Base-by-base conservation (phyloP, 1,140 invertebrate genomes). In the Drosophila neocordata region DNA sequence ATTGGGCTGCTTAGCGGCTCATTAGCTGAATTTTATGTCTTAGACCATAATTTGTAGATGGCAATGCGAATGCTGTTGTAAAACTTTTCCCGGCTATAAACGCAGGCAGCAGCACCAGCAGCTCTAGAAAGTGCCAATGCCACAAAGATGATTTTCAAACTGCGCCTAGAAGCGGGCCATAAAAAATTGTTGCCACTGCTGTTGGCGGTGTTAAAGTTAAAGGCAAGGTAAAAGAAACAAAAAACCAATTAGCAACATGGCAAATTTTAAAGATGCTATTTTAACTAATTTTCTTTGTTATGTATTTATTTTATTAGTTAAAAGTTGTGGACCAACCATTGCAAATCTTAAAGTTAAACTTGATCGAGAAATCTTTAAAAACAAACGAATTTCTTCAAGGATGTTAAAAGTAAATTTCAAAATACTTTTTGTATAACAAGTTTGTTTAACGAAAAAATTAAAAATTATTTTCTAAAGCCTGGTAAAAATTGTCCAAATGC, bases 21-120 rank as follows among this genome's bases (percentile, higher is more conserved):
- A 79, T 79, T 73, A 77, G 77, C 69, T 60, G 58, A 77, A 73
- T 77, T 77, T 77, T 71, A 77, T 77, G 67, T 70, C 65, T 24
- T 60, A 68, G 55, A 41, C 35, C 68, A 75, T 75, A 62, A 75
- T 73, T 75, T 60, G 44, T 68, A 68, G 69, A 44, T 44, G 53
- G 64, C 69, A 53, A 20, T 48, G 41, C 41, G 41, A 62, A 63
- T 35, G 60, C 41, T 48, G 41, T 20, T 70, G 66, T 77, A 66
- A 74, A 77, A 77, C 61, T 77, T 77, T 77, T 60, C 57, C 18
- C 41, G 66, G 37, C 71, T 13, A 74, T 77, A 77, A 77, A 74
- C 66, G 35, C 38, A 48, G 61, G 18, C 27, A 35, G 13, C 22
- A 27, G 41, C 24, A 24, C 1, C 38, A 41, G 4, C 38, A 41